Percentiles rank a stretch among this genome's conserved stretches.
Conservation (phyloP, 2,888 invertebrate species). For the Calameuta pallipes region DNA sequence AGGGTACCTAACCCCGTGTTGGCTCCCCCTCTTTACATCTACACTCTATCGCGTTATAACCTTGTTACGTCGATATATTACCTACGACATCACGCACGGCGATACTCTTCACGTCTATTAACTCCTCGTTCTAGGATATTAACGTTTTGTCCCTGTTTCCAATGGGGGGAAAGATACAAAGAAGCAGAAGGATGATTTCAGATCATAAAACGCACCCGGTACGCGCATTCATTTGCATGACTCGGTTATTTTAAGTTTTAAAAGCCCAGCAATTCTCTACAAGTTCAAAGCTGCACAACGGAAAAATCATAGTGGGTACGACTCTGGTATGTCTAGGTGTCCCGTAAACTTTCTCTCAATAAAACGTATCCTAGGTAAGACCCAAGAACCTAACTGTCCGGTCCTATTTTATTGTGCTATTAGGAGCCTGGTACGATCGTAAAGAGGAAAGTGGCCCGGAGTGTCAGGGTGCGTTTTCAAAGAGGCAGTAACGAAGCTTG, state of each 20-base stretch:
- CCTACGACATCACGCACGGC: constrained; percentile 10
- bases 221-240: neutral
- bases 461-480: neutral
- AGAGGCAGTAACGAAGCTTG: neutral
- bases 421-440: neutral
- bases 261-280: neutral
- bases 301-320: neutral
- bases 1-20: constrained; percentile 29
- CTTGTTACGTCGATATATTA: constrained; percentile 13
- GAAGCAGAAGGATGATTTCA: neutral
- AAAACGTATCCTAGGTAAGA: neutral
- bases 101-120: constrained; percentile 41
- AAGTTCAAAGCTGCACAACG: neutral
- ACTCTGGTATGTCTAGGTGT: neutral
- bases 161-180: neutral
- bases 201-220: constrained; percentile 50
- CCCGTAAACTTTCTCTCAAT: neutral
- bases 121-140: constrained; percentile 53
- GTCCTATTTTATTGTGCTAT: neutral
- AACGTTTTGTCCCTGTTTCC: constrained; percentile 39
- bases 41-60: constrained; percentile 5
- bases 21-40: constrained; percentile 32
- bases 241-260: neutral
- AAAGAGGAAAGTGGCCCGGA: neutral
- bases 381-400: neutral